phyloP scores from a whole-genome alignment of 2,113 vertebrate species.

The Daubentonia madagascariensis region DNA sequence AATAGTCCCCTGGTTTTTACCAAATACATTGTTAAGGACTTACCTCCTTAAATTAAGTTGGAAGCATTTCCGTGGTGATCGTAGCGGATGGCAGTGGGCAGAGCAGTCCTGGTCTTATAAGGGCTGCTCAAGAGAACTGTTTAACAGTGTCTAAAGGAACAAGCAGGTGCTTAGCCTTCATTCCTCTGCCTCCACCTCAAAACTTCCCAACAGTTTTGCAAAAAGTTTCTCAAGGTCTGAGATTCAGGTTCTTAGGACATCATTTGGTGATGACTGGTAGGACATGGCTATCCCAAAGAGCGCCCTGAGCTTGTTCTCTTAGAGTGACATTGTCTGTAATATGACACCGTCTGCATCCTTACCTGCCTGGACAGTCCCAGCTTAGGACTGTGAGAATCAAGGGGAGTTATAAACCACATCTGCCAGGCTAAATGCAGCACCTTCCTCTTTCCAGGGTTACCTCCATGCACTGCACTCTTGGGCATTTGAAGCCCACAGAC shows the following conservation, averaged over 20 bases:
- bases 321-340: not conserved
- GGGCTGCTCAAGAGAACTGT: not conserved
- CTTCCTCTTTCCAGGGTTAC: not conserved
- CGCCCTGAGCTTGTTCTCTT: not conserved
- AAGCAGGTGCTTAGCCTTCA: not conserved
- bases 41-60: not conserved
- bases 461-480: not conserved
- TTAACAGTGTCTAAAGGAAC: not conserved
- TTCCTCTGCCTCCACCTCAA: not conserved
- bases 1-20: not conserved
- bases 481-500: not conserved
- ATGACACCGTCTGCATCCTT: not conserved
- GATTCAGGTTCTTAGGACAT: conserved; percentile 23
- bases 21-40: not conserved
- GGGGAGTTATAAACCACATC: not conserved
- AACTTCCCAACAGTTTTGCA: conserved; percentile 13
- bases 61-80: not conserved
- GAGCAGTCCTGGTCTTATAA: not conserved
- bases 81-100: not conserved
- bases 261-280: not conserved
- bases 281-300: not conserved
- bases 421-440: not conserved
- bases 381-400: not conserved
- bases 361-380: not conserved
- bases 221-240: conserved; percentile 6